phyloP scores from a whole-genome alignment of 2,797 vertebrate genomes.

The Xenopus petersii region DNA sequence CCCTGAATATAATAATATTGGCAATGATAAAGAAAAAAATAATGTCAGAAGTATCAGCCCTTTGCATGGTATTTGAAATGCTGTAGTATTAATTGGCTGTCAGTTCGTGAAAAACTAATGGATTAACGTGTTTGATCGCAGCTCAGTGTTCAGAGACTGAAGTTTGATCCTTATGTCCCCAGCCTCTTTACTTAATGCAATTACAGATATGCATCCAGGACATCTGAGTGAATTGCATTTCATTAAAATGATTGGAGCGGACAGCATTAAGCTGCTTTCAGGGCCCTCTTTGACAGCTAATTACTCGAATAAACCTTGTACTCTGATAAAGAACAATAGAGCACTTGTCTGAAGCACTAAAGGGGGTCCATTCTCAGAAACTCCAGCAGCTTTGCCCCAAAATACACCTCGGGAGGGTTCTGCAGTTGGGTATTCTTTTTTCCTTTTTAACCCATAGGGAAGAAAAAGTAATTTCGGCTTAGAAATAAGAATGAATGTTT shows the following conservation, averaged over 20 bases:
- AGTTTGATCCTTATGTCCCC: conserved; percentile 71
- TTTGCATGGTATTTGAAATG: conserved; percentile 67
- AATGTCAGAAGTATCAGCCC: conserved; percentile 60
- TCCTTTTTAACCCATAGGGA: not conserved
- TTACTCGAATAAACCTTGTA: conserved; percentile 94
- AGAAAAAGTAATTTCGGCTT: not conserved
- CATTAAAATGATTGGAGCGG: conserved; percentile 96
- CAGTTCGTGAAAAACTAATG: conserved; percentile 86
- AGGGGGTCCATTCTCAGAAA: conserved; percentile 46
- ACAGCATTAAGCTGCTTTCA: conserved; percentile 92
- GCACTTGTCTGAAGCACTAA: conserved; percentile 64
- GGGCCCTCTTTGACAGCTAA: conserved; percentile 94
- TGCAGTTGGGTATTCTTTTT: not conserved
- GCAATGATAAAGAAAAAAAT: conserved; percentile 56
- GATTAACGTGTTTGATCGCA: conserved; percentile 83
- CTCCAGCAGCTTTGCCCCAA: conserved; percentile 41
- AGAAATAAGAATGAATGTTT: not conserved
- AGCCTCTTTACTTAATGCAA: conserved; percentile 81
- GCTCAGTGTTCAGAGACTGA: conserved; percentile 72
- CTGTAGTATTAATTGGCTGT: conserved; percentile 90
- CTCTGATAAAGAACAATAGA: conserved; percentile 89
- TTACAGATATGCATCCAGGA: conserved; percentile 92
- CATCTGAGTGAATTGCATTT: conserved; percentile 92
- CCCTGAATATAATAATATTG: conserved; percentile 45
- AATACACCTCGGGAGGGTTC: conserved; percentile 24